These are phyloP conservation scores for Bombus pascuorum DNA, from an alignment of 1,140 invertebrate species.

Conservation along the genomic window DNA sequence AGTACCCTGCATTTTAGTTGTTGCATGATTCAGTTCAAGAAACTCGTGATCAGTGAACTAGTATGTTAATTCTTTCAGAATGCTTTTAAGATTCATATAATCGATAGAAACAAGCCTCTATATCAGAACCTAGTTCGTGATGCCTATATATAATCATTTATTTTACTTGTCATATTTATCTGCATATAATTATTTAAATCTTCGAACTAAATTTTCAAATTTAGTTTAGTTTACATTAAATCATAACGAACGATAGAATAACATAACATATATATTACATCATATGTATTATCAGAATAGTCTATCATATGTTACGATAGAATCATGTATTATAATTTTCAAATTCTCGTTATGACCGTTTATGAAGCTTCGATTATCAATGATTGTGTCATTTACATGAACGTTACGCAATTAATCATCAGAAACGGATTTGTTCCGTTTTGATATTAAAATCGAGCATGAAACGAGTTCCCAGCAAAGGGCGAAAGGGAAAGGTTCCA, in stretches of 20 bases:
- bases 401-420: background rate
- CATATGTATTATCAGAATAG: too few relatives aligned
- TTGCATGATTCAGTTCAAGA: background rate
- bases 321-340: too few relatives aligned
- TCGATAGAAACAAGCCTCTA: background rate
- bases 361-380: background rate
- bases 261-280: too few relatives aligned
- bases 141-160: too few relatives aligned
- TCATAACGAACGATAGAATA: too few relatives aligned
- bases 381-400: background rate
- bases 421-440: background rate
- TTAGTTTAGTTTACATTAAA: too few relatives aligned
- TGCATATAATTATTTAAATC: too few relatives aligned
- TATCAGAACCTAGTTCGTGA: too few relatives aligned
- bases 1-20: background rate
- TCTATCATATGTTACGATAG: too few relatives aligned
- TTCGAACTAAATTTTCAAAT: too few relatives aligned
- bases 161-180: too few relatives aligned
- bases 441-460: background rate
- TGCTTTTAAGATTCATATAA: background rate
- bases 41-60: background rate
- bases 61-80: background rate
- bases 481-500: constrained; percentile 30
- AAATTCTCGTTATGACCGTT: too few relatives aligned
- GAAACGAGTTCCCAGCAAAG: background rate